Evolutionary conservation across 1,140 invertebrate species (phyloP), one percentile per base, ranked within the genome.

Genomic region (Drosophila triauraria): DNA sequence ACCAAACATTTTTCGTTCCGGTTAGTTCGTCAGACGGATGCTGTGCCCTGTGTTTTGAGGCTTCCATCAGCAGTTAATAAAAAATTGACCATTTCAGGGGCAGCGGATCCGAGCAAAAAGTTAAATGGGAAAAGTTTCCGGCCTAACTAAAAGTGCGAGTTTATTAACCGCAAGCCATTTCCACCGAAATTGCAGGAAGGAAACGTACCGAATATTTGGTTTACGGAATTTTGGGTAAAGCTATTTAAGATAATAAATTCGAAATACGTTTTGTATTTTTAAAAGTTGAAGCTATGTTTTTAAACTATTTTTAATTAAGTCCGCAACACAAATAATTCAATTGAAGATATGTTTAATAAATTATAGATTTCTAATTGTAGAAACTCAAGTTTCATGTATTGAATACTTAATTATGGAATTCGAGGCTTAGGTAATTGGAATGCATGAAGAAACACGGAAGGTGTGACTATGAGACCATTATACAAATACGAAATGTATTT

Each of bases 71-170:
- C 83, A 87, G 83, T 82, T 74, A 59, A 87, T 87, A 82, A 87
- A 85, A 65, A 71, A 71, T 51, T 15, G 47, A 65, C 65, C 51
- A 53, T 59, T 65, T 64, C 32, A 58, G 46, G 43, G 50, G 59
- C 53, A 44, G 75, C 75, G 76, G 70, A 60, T 65, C 59, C 47
- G 48, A 43, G 32, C 60, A 10, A 83, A 87, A 87, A 87, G 80
- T 84, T 87, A 83, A 87, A 88, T 87, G 77, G 87, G 64, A 87
- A 87, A 87, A 87, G 69, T 87, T 87, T 53, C 47, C 47, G 62
- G 58, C 65, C 51, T 75, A 80, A 80, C 84, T 80, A 68, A 80
- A 77, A 87, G 67, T 74, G 74, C 54, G 68, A 71, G 72, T 87
- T 88, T 83, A 88, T 87, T 88, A 78, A 77, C 72, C 77, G 71